Evolutionary conservation across 2,113 vertebrate species (phyloP).

Genomic region (Cavia porcellus): DNA sequence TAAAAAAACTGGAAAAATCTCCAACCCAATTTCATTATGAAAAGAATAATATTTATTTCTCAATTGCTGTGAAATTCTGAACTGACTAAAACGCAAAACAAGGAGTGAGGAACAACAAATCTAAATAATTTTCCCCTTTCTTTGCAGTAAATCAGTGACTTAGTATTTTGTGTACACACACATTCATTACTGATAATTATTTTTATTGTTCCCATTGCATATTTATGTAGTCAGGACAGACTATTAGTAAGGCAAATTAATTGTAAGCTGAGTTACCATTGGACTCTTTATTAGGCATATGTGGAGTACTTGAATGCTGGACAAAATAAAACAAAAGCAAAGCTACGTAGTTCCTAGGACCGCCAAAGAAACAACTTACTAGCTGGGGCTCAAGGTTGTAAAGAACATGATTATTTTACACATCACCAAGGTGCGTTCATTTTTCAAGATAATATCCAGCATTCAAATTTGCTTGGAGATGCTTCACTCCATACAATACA

Average conservation of each 20-base stretch:
- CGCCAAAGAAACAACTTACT: not conserved
- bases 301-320: not conserved
- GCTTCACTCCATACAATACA: not conserved
- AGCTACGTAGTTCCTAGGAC: not conserved
- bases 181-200: not conserved
- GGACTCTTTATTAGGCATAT: not conserved
- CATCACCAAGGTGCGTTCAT: not conserved
- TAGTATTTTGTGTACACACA: not conserved
- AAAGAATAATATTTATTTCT: conserved; percentile 51
- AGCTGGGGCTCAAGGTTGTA: not conserved
- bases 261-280: not conserved
- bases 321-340: not conserved
- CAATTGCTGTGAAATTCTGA: conserved; percentile 47
- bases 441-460: not conserved
- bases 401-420: not conserved
- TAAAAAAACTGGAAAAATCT: not conserved
- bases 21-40: conserved; percentile 19
- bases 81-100: conserved; percentile 5
- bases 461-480: not conserved
- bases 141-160: not conserved
- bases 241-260: not conserved
- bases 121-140: not conserved
- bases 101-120: not conserved
- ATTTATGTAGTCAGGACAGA: conserved; percentile 20
- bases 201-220: not conserved